Conservation (phyloP, 2,888 invertebrate genomes). For the Drosophila nigricruria region DNA sequence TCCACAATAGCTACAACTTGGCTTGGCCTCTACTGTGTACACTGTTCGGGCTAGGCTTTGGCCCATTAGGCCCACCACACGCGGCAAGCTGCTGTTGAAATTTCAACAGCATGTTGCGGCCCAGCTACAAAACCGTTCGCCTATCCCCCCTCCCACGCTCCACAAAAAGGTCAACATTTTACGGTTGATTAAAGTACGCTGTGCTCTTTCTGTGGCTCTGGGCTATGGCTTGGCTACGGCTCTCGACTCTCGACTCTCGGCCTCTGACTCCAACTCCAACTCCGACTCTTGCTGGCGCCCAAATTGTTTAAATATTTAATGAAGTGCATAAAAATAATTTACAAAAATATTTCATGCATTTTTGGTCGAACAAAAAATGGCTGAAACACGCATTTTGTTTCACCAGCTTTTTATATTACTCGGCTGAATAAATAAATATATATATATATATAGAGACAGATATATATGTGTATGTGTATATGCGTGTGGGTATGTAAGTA, state of each 20-base stretch:
- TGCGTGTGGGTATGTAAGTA: slow-evolving; percentile 38
- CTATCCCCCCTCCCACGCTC: not conserved
- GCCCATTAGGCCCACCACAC: slow-evolving; percentile 69
- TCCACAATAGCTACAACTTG: slow-evolving; percentile 38
- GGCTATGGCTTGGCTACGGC: slow-evolving; percentile 17
- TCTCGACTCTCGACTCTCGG: not conserved
- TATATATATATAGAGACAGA: not conserved
- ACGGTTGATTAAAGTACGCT: slow-evolving; percentile 79
- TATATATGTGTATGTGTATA: slow-evolving; percentile 13
- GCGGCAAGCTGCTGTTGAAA: slow-evolving; percentile 38
- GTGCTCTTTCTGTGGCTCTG: slow-evolving; percentile 35
- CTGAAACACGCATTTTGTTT: slow-evolving; percentile 50
- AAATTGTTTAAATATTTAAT: slow-evolving; percentile 80
- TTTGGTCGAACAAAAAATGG: slow-evolving; percentile 54
- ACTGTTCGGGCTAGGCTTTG: slow-evolving; percentile 21
- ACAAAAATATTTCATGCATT: slow-evolving; percentile 77
- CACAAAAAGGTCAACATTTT: slow-evolving; percentile 79
- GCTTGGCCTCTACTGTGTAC: slow-evolving; percentile 56
- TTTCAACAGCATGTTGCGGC: slow-evolving; percentile 76
- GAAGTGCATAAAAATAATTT: slow-evolving; percentile 77
- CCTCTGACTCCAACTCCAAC: not conserved
- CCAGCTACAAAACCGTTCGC: slow-evolving; percentile 41
- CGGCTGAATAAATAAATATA: not conserved
- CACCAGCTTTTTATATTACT: slow-evolving; percentile 21
- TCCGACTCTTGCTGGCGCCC: slow-evolving; percentile 25